Conservation (phyloP, 2,113 vertebrate species). For the Ondatra zibethicus region DNA sequence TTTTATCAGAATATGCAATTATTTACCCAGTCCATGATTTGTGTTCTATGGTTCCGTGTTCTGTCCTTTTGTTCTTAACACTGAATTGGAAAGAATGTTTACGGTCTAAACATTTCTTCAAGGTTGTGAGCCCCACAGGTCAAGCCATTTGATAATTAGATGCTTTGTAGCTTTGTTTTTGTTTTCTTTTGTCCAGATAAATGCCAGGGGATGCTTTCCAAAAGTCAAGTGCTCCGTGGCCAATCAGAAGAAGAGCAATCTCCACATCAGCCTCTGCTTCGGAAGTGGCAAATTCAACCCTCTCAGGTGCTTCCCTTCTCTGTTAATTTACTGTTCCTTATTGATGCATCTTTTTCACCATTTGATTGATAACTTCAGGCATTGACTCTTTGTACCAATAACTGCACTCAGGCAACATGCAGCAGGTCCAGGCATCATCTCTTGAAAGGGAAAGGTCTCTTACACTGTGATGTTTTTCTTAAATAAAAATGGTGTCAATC, state of each 20-base stretch:
- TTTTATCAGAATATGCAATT: neutral
- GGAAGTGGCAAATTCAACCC: neutral
- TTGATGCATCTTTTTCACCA: neutral
- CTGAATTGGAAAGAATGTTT: neutral
- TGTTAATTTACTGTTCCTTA: neutral
- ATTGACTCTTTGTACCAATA: neutral
- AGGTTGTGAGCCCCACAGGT: neutral
- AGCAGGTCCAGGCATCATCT: neutral
- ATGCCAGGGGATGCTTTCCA: neutral
- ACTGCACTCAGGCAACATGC: neutral
- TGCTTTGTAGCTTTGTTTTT: neutral
- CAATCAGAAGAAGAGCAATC: neutral
- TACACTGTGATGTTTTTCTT: neutral
- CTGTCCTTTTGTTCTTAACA: neutral
- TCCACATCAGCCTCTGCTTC: neutral
- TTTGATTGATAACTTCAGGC: neutral
- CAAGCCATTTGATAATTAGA: neutral
- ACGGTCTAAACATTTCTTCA: neutral
- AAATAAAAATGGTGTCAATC: neutral
- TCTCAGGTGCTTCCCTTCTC: neutral
- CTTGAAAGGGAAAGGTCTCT: neutral
- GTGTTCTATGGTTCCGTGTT: neutral
- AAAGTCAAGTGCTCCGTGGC: conserved; percentile 1
- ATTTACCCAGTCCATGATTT: neutral
- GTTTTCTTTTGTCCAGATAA: neutral